Conservation (phyloP, 2,113 vertebrate species). For the Odobenus rosmarus region DNA sequence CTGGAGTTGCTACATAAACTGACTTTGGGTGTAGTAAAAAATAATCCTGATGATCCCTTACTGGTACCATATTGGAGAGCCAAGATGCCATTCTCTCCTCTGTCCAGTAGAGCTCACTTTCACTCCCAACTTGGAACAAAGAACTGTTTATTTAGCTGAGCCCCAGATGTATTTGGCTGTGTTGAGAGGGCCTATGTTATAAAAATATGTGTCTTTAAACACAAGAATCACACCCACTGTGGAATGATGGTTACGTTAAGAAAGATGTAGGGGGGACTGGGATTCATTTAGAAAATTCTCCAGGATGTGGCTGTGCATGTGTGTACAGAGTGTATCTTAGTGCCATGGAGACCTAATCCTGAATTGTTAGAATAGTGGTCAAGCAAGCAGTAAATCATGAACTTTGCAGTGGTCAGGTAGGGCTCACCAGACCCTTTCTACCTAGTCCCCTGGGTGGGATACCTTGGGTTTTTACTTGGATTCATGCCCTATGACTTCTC, state of each 20-base stretch:
- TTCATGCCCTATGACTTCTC: neutral
- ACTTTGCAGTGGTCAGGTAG: neutral
- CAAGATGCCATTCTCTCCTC: neutral
- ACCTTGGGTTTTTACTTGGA: neutral
- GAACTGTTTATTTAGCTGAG: constrained; percentile 63
- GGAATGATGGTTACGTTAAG: constrained; percentile 35
- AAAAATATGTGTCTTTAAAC: constrained; percentile 47
- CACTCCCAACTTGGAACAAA: constrained; percentile 8
- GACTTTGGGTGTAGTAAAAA: neutral
- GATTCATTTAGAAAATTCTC: neutral
- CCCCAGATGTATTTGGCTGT: constrained; percentile 48
- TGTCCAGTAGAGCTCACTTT: constrained; percentile 1
- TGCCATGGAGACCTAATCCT: neutral
- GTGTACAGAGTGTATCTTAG: neutral
- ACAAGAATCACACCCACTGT: neutral
- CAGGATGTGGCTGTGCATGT: neutral
- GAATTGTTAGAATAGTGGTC: neutral
- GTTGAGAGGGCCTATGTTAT: constrained; percentile 39
- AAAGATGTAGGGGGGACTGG: neutral
- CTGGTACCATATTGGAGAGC: neutral
- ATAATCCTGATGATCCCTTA: constrained; percentile 17
- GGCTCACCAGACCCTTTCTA: neutral
- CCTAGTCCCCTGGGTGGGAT: neutral
- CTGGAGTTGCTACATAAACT: constrained; percentile 42
- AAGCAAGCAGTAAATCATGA: neutral